These are phyloP conservation scores for Balearica regulorum DNA, from an alignment of 2,797 vertebrate genomes.

Conservation along the genomic window DNA sequence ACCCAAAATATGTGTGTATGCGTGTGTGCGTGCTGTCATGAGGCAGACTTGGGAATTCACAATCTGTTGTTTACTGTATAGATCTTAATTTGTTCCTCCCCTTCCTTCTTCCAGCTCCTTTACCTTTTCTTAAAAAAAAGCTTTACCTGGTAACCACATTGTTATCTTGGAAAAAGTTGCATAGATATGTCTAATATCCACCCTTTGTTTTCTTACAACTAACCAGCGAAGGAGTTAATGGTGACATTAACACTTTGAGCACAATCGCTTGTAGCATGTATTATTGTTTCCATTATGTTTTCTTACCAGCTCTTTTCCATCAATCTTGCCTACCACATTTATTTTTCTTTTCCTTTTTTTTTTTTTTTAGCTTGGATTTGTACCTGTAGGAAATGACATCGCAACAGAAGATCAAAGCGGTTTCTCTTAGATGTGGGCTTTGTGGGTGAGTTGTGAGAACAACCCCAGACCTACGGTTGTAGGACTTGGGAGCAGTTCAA, in stretches of 20 bases:
- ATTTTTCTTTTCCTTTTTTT: accelerated
- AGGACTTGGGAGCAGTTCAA: neutral
- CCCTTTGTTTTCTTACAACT: neutral
- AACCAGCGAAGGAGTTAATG: neutral
- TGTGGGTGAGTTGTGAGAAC: neutral
- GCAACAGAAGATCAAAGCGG: accelerated
- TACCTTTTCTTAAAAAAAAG: neutral
- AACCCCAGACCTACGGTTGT: neutral
- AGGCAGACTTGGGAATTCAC: neutral
- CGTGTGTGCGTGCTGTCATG: too few relatives aligned
- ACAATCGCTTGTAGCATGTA: neutral
- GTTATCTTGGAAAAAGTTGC: neutral
- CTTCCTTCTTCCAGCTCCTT: neutral
- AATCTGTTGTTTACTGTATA: neutral
- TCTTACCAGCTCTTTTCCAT: neutral
- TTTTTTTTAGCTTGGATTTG: neutral
- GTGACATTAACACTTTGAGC: neutral
- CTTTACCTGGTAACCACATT: neutral
- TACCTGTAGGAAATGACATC: neutral
- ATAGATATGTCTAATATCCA: neutral
- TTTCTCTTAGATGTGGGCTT: neutral
- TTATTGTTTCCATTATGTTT: neutral
- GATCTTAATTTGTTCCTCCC: neutral
- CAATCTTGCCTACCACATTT: neutral
- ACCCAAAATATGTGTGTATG: neutral